Evolutionary conservation across 2,113 vertebrate species (phyloP), one percentile per base, ranked within the genome.

Genomic region (Aegypius monachus): DNA sequence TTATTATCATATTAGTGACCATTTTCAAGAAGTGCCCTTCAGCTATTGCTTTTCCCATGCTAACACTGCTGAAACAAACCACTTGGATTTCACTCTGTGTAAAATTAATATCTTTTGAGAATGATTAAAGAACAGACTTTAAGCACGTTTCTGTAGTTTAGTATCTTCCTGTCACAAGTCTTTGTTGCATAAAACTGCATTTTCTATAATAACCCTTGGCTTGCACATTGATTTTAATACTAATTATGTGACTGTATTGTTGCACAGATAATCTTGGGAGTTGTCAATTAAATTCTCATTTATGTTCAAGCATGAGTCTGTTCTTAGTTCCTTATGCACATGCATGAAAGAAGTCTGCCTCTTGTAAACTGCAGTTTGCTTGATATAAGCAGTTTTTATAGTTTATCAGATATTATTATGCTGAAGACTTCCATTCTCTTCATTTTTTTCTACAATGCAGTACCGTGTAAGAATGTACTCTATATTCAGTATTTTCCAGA

Each of bases 281-380:
- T 90, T 95, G 77, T 86, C 94, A 96, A 92, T 93, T 96, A 88
- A 95, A 77, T 93, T 95, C 74, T 92, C 84, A 90, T 89, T 97
- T 97, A 79, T 72, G 75, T 86, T 95, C 45, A 86, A 94, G 80
- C 42, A 23, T 29, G n/a, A 95, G 36, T 72, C 68, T 95, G 40
- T 82, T 88, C 82, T 67, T 84, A 77, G 62, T 40, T 70, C 50
- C 42, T 67, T 73, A 42, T 61, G 77, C 48, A 92, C 70, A 53
- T 17, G 27, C 31, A 93, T 40, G 73, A 66, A 82, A 89, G 17
- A 94, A 73, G 16, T 55, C 71, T 94, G 52, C 40, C 34, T 94
- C 53, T 83, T 88, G 62, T 58, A 96, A 91, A 93, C 56, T 48
- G 42, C 66, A 63, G 67, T 85, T 94, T 75, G 16, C 56, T 84